Conservation (phyloP, 2,113 vertebrate species). For the Uropsilus gracilis region DNA sequence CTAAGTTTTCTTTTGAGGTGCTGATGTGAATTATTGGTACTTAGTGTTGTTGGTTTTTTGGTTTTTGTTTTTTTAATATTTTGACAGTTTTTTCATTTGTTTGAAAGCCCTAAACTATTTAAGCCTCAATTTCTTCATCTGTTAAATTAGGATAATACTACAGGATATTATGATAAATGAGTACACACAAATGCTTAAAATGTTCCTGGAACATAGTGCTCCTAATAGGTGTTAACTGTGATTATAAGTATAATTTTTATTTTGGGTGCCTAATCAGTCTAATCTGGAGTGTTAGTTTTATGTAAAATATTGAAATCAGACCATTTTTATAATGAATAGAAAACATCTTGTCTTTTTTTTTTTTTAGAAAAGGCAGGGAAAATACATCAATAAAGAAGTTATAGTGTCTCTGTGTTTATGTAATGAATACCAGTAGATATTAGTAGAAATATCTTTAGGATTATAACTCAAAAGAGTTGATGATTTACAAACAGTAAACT, state of each 20-base stretch:
- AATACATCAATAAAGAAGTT: background rate
- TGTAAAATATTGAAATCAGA: slow-evolving; percentile 10
- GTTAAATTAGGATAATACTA: slow-evolving; percentile 33
- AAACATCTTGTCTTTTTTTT: background rate
- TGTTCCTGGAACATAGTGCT: background rate
- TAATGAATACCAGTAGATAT: slow-evolving; percentile 8
- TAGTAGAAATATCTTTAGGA: slow-evolving; percentile 1
- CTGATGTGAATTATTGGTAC: slow-evolving; percentile 1
- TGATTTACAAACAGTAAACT: background rate
- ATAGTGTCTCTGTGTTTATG: background rate
- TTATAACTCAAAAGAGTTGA: background rate
- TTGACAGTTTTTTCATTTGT: background rate
- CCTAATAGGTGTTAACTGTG: background rate
- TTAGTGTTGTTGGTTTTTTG: too few species aligned
- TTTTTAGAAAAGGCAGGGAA: background rate
- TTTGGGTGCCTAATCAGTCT: slow-evolving; percentile 5
- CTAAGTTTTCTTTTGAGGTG: slow-evolving; percentile 18
- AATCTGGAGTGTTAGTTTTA: slow-evolving; percentile 20
- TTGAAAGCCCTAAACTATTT: background rate
- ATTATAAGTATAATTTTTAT: background rate
- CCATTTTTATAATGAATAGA: slow-evolving; percentile 23
- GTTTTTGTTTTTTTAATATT: background rate
- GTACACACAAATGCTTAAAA: background rate
- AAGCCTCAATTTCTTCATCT: slow-evolving; percentile 12
- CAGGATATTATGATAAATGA: background rate